These are phyloP conservation scores for Poecilia wingei DNA, from an alignment of 2,797 vertebrate species.

Conservation along the genomic window DNA sequence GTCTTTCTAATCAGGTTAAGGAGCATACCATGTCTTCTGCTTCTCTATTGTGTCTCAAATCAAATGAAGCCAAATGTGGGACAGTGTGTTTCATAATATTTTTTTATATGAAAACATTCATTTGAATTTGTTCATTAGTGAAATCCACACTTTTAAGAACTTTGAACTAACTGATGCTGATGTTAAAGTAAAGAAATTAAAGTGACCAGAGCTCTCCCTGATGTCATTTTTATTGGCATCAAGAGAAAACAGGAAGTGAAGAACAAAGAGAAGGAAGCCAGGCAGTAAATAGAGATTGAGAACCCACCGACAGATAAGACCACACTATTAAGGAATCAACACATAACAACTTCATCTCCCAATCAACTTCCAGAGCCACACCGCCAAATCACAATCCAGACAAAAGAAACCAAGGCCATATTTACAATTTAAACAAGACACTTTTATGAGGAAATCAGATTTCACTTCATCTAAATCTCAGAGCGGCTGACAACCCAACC, in stretches of 20 bases:
- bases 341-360: neutral
- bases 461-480: neutral
- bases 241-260: neutral
- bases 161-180: neutral
- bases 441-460: neutral
- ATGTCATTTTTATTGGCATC: neutral
- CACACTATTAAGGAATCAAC: neutral
- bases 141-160: neutral
- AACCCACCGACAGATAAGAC: too few relatives aligned
- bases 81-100: neutral
- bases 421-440: neutral
- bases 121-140: neutral
- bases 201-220: neutral
- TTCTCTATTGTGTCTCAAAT: neutral
- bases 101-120: neutral
- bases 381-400: neutral
- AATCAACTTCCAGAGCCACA: neutral
- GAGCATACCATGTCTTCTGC: neutral
- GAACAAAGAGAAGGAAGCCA: neutral
- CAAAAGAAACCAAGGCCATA: neutral
- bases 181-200: neutral
- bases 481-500: neutral
- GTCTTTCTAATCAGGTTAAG: constrained; percentile 2
- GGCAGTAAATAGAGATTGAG: neutral
- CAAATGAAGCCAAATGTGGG: neutral